These are phyloP conservation scores for Haliclona indistincta DNA, from an alignment of 37 sponge, comb jelly and placozoan species.

Conservation along the genomic window DNA sequence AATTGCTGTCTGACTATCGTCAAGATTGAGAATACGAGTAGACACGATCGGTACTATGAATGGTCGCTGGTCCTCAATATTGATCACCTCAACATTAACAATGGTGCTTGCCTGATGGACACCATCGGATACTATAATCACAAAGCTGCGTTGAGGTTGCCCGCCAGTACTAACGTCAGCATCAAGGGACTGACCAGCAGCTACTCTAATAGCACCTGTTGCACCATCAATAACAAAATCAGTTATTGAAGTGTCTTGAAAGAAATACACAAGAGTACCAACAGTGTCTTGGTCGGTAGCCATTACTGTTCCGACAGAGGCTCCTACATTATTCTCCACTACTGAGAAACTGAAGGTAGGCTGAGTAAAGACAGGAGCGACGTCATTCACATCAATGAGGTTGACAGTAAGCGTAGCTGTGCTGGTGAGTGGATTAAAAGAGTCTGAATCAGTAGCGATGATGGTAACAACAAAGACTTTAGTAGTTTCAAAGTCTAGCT, in stretches of 20 bases:
- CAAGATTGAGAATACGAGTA: slow-evolving; percentile 27
- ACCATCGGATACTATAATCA: slow-evolving; percentile 18
- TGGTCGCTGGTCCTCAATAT: slow-evolving; percentile 67
- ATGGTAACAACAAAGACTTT: slow-evolving; percentile 18
- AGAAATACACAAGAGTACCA: slow-evolving; percentile 18
- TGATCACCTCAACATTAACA: slow-evolving; percentile 34
- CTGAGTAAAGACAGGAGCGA: slow-evolving; percentile 43
- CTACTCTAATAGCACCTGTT: slow-evolving; percentile 37
- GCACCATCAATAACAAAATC: slow-evolving; percentile 32
- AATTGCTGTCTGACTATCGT: slow-evolving; percentile 4
- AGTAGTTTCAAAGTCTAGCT: slow-evolving; percentile 19
- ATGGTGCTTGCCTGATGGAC: slow-evolving; percentile 1
- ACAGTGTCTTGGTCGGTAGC: slow-evolving; percentile 34
- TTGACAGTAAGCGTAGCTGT: slow-evolving; percentile 35
- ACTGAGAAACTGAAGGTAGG: slow-evolving; percentile 31
- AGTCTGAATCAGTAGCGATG: slow-evolving; percentile 36
- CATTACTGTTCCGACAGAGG: slow-evolving; percentile 17
- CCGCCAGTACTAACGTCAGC: slow-evolving; percentile 1
- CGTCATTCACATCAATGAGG: slow-evolving; percentile 49
- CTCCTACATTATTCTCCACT: slow-evolving; percentile 19
- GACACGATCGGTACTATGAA: slow-evolving; percentile 25
- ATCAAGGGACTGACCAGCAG: slow-evolving; percentile 4
- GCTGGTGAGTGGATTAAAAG: slow-evolving; percentile 1
- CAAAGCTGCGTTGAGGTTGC: neutral
- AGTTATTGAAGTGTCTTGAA: slow-evolving; percentile 6